Evolutionary conservation across 35 echinoderm and acorn worm genomes (phyloP), one percentile per base, ranked within the genome.

Genomic region (Anneissia japonica): DNA sequence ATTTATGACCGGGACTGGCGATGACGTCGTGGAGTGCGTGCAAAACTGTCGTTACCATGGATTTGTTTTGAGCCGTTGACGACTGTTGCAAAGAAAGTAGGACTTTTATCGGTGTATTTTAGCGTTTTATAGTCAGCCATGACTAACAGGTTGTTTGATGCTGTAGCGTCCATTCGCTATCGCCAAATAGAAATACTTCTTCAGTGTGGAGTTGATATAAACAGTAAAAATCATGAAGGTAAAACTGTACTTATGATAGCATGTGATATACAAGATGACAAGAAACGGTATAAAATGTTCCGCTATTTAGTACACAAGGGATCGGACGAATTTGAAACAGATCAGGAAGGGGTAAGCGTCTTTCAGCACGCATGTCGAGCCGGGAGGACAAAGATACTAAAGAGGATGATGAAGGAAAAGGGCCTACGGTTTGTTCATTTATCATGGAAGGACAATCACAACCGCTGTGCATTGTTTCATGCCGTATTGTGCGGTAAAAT

Each of bases 251-350:
- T 94, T 12, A 94, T 94, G 93, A 77, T 88, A 1, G 34, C 89
- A 10, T 86, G 89, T 16, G 77, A 31, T 28, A 73, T 94, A 29
- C 37, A 80, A 13, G 46, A 90, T n/a, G 80, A 80, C 11, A 89
- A 94, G 13, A 94, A 91, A 76, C 56, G 93, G 34, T 87, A 84
- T n/a, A 84, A 87, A 11, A 94, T 94, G 93, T 94, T 94, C 31
- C 78, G 88, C 5, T 91, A 84, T 77, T 72, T 94, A 21, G 21
- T 94, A 3, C 86, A 90, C 17, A 84, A 84, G 23, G 84, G 75
- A 28, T 84, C 93, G 1, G 93, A 94, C 33, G 86, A 84, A 26
- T 36, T 94, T 28, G 93, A 90, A 26, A 35, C 84, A 14, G 86
- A 94, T 35, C 37, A 77, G 45, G 82, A 87, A 23, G 80, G 83